Conservation (phyloP, 2,888 invertebrate species). For the Nomada lathburiana region DNA sequence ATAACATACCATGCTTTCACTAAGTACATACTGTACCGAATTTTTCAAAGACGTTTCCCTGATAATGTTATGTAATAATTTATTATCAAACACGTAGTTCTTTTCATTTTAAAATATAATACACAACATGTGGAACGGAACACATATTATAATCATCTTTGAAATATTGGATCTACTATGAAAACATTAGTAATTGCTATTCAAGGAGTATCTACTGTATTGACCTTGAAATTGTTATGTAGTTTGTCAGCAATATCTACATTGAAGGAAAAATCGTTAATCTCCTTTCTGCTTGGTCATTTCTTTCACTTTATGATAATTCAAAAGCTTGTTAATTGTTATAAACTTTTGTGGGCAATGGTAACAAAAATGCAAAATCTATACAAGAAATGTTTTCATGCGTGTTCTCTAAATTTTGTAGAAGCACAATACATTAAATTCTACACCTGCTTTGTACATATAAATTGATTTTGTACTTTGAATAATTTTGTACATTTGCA, state of each 20-base stretch:
- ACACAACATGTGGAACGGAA: background rate
- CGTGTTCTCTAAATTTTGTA: background rate
- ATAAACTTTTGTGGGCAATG: background rate
- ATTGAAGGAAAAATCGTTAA: conserved; percentile 11
- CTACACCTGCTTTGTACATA: background rate
- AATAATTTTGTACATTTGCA: background rate
- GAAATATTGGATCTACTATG: conserved; percentile 16
- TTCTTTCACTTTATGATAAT: background rate
- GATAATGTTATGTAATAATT: conserved; percentile 31
- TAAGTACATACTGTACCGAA: background rate
- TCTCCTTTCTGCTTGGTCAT: conserved; percentile 6
- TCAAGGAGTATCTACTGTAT: conserved; percentile 40
- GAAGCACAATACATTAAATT: background rate
- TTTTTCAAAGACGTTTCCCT: background rate
- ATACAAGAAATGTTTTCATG: background rate
- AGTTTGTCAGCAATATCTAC: conserved; percentile 45
- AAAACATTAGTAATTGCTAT: conserved; percentile 58
- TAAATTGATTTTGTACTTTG: background rate
- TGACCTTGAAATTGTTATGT: conserved; percentile 65
- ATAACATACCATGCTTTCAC: background rate
- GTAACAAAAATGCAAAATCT: background rate
- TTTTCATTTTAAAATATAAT: background rate
- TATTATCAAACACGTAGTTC: background rate
- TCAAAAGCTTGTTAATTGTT: background rate
- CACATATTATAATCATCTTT: background rate